Conservation (phyloP, 2,888 invertebrate genomes). For the Spilosoma lubricipeda region DNA sequence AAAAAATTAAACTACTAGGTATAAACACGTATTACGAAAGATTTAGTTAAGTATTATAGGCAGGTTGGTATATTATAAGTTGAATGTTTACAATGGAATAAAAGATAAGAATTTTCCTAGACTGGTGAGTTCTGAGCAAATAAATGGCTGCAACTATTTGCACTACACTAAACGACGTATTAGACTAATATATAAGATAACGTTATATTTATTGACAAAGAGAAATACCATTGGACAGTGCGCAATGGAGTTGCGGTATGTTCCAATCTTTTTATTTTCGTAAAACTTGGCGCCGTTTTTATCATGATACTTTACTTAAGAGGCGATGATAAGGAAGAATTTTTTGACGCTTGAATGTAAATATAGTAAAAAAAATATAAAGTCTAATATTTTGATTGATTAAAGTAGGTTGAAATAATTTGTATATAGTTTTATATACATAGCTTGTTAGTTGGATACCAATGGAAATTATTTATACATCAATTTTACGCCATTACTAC, state of each 20-base stretch:
- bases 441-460: background rate
- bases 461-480: background rate
- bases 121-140: constrained; percentile 34
- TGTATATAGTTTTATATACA: no score
- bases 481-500: background rate
- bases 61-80: constrained; percentile 15
- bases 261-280: background rate
- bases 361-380: no score
- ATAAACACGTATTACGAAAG: background rate
- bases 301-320: background rate
- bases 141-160: constrained; percentile 21
- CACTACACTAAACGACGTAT: constrained; percentile 29
- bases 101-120: constrained; percentile 19
- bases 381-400: no score
- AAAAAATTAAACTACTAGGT: background rate
- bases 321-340: no score
- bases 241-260: background rate
- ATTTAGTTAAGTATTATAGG: constrained; percentile 2
- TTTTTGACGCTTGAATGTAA: no score
- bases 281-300: background rate
- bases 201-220: constrained; percentile 31
- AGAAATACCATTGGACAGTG: constrained; percentile 35
- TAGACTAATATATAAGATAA: constrained; percentile 23
- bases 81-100: constrained; percentile 34
- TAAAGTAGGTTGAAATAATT: no score